Evolutionary conservation across 2,797 vertebrate genomes (phyloP).

Genomic region (Peromyscus melanophrys): DNA sequence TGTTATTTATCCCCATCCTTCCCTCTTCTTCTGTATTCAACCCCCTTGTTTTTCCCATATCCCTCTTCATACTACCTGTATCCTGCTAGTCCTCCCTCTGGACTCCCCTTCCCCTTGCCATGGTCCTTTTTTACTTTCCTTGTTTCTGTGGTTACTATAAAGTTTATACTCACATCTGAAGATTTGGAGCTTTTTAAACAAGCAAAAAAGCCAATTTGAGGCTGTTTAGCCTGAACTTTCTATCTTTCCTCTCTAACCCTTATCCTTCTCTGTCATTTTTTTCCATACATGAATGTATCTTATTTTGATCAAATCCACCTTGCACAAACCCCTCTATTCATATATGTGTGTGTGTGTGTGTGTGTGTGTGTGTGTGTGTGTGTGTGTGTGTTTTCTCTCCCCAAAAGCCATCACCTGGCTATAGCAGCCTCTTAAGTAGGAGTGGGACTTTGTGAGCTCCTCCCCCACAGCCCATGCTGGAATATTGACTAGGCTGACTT

Average conservation of each 20-base stretch:
- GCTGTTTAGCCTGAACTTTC: not conserved
- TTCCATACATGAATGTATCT: not conserved
- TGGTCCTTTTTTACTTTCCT: not conserved
- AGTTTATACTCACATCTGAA: not conserved
- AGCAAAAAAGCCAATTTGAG: not conserved
- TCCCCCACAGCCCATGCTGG: not conserved
- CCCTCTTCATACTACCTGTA: not conserved
- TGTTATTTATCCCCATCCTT: not conserved
- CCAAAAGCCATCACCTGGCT: not conserved
- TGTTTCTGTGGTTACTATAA: not conserved
- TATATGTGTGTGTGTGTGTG: no score
- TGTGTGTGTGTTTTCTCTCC: not conserved
- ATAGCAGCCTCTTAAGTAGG: not conserved
- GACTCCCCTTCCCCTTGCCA: not conserved
- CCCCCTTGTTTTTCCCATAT: not conserved
- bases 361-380: no score
- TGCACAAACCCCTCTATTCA: not conserved
- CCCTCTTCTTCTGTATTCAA: not conserved
- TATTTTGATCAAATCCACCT: not conserved
- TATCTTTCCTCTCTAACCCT: not conserved
- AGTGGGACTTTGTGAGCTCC: not conserved
- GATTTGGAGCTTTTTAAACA: not conserved
- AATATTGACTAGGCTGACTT: not conserved
- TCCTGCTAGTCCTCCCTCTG: not conserved
- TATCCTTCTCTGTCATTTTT: not conserved